Evolutionary conservation across 2,797 vertebrate genomes (phyloP).

Genomic region (Leptatherina wallacei): DNA sequence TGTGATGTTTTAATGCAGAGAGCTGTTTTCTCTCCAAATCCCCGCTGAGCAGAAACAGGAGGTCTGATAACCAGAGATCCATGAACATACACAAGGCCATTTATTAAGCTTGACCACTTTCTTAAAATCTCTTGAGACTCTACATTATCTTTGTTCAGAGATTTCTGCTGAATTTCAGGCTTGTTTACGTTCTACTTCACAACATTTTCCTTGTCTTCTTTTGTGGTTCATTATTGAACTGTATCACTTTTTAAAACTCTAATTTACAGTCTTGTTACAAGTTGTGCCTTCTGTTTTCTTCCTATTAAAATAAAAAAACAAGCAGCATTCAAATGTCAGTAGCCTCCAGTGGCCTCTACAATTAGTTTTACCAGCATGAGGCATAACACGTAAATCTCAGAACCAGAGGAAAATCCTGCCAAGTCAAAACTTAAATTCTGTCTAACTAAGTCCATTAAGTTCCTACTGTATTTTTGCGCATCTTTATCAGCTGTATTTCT

Average conservation of each 20-base stretch:
- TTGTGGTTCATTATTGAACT: not conserved
- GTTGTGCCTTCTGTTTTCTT: not conserved
- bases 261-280: not conserved
- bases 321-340: not conserved
- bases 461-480: not conserved
- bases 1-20: slow-evolving; percentile 8
- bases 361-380: slow-evolving; percentile 2
- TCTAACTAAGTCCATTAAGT: slow-evolving; percentile 1
- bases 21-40: slow-evolving; percentile 14
- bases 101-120: not conserved
- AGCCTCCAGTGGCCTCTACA: not conserved
- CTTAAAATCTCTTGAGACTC: not conserved
- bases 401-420: slow-evolving; percentile 5
- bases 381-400: slow-evolving; percentile 2
- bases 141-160: slow-evolving; percentile 6
- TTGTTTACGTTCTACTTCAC: not conserved
- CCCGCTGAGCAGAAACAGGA: slow-evolving; percentile 4
- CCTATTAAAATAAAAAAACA: not conserved
- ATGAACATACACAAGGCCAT: not conserved
- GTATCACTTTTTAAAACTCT: not conserved
- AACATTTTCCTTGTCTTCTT: not conserved
- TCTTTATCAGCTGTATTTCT: not conserved
- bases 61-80: not conserved
- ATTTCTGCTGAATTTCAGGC: not conserved
- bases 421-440: slow-evolving; percentile 1